These are phyloP conservation scores for Tyrannus savana DNA, from an alignment of 2,113 vertebrate species.

Conservation along the genomic window DNA sequence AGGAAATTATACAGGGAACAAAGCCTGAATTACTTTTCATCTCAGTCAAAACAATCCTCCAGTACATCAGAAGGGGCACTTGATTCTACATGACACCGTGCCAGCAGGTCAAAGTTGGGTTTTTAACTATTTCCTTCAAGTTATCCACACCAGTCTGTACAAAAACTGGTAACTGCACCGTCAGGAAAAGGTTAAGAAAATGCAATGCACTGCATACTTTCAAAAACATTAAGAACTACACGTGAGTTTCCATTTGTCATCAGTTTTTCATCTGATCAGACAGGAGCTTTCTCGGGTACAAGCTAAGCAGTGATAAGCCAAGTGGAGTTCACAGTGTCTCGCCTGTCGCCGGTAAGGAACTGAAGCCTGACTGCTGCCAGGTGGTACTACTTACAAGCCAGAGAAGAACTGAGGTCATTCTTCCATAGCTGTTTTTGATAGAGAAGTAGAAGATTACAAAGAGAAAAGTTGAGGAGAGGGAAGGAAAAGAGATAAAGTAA, in stretches of 20 bases:
- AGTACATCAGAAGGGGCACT: background rate
- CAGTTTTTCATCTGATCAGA: background rate
- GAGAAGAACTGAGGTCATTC: conserved; percentile 62
- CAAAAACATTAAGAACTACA: background rate
- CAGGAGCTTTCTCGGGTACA: background rate
- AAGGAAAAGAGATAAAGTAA: conserved; percentile 47
- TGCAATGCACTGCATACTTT: background rate
- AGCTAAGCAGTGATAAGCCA: background rate
- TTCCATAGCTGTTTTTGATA: conserved; percentile 59
- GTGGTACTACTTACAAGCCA: conserved; percentile 60
- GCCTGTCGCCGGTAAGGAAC: background rate
- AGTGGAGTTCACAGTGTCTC: background rate
- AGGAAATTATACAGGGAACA: background rate
- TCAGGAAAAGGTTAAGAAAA: background rate
- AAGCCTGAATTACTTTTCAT: background rate
- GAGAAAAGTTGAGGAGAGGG: conserved; percentile 24
- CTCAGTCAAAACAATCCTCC: background rate
- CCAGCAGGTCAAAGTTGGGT: background rate
- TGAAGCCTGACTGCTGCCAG: conserved; percentile 51
- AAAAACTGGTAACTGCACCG: background rate
- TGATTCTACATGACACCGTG: background rate
- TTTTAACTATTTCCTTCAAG: background rate
- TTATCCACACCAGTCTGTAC: background rate
- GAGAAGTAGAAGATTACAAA: conserved; percentile 54
- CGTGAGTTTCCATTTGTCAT: background rate